Conservation (phyloP, 2,797 vertebrate species). For the Poliocrania exsul region DNA sequence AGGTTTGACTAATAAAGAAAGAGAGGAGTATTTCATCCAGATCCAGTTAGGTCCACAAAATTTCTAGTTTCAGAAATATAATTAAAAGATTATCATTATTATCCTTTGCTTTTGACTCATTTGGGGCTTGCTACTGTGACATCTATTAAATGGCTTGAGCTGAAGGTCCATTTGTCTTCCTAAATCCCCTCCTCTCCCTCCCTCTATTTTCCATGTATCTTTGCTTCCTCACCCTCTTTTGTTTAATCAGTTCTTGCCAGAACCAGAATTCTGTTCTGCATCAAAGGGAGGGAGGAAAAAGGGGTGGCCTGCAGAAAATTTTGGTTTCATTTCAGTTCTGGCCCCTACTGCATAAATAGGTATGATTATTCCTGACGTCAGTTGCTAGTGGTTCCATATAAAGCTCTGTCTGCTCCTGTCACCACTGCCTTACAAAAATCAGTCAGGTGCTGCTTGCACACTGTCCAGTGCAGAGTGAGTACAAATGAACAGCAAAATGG, state of each 20-base stretch:
- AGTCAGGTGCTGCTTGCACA: not conserved
- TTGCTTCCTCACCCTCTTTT: not conserved
- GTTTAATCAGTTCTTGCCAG: not conserved
- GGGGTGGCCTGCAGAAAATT: not conserved
- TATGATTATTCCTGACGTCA: not conserved
- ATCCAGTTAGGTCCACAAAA: not conserved
- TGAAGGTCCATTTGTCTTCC: not conserved
- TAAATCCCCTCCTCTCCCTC: not conserved
- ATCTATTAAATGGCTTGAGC: not conserved
- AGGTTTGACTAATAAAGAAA: not conserved
- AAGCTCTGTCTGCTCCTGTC: not conserved
- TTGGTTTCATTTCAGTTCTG: not conserved
- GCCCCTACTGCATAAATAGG: rapidly evolving
- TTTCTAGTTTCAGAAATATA: not conserved
- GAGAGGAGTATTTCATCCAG: not conserved
- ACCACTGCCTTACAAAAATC: not conserved
- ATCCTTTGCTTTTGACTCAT: not conserved
- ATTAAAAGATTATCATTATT: not conserved
- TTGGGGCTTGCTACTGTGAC: not conserved
- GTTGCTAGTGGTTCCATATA: not conserved
- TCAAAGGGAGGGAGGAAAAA: not conserved
- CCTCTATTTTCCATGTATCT: not conserved
- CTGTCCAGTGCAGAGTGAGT: not conserved
- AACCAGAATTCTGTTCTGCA: not conserved
- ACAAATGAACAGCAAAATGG: not conserved